A percentile compares a stretch with the other conserved stretches of the same genome.
Conservation (phyloP, 2,113 vertebrate genomes). For the Illadopsis cleaveri region DNA sequence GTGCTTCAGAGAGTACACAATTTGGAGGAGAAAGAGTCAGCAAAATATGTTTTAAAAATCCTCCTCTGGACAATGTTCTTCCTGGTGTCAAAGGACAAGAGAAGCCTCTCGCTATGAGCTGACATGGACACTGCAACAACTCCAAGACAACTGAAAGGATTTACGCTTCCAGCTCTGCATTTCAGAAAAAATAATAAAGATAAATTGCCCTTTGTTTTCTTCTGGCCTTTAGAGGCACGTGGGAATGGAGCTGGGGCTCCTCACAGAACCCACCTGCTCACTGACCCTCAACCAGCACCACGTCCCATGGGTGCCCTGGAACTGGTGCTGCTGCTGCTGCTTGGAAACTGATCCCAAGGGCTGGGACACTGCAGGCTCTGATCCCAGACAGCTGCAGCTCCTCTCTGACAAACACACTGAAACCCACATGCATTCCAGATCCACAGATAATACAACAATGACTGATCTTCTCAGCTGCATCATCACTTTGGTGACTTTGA, state of each 20-base stretch:
- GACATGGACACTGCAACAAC: not conserved
- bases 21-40: not conserved
- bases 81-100: not conserved
- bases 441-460: not conserved
- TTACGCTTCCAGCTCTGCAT: not conserved
- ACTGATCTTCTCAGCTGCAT: not conserved
- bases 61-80: not conserved
- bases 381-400: slow-evolving; percentile 29
- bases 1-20: not conserved
- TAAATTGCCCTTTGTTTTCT: not conserved
- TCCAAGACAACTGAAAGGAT: not conserved
- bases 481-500: not conserved
- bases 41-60: not conserved
- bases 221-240: not conserved
- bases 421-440: not conserved
- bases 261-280: not conserved
- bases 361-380: not conserved
- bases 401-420: not conserved
- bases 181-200: not conserved
- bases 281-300: not conserved
- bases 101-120: not conserved
- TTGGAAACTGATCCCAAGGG: not conserved
- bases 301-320: not conserved
- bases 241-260: not conserved
- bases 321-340: not conserved